Base-by-base conservation (phyloP, 2,888 invertebrate species). In the Volucella inanis region DNA sequence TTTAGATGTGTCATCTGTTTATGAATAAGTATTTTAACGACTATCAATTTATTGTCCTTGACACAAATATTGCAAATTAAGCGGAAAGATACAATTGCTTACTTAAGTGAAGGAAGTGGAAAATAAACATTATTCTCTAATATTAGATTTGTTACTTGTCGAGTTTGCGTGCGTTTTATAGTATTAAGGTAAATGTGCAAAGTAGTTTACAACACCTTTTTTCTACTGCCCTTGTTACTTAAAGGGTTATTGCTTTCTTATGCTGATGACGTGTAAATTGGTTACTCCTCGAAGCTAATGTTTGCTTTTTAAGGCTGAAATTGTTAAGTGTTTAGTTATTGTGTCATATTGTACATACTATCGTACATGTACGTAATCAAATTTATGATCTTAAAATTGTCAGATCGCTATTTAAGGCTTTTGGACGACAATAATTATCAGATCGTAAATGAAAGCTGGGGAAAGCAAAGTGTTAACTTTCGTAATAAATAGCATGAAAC, bases 1-100 rank as follows among this genome's bases (percentile, higher is more conserved):
- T 64, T 14, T 49, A 4, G 11, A 31, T 72, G 61, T 54, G 41
- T 57, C 41, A 59, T 41, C 59, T 14, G 15, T 18, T 6, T 49
- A 50, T 49, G 11, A 61, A 71, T 71, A 59, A 49, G 8, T 9
- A 49, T 41, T 3, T n/a, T 2, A 11, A 6, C 22, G 6, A 50
- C 45, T 31, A 57, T 49, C 49, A 57, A 75, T 31, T 50, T 8
- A 12, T 38, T 67, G 75, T 50, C 75, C 65, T 67, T 75, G 75
- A 65, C 75, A 57, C 67, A 59, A 41, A 59, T 75, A 49, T 49
- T 15, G 8, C 0, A 9, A 62, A n/a, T 12, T 54, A 54, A 15
- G 55, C 47, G 54, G 31, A 57, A 41, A 65, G 31, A 50, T 65
- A 45, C 45, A 31, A 14, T 43, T 3, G 9, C 55, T 14, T 39